These are phyloP conservation scores for Hycleus phaleratus DNA, from an alignment of 1,140 invertebrate species.

Conservation along the genomic window DNA sequence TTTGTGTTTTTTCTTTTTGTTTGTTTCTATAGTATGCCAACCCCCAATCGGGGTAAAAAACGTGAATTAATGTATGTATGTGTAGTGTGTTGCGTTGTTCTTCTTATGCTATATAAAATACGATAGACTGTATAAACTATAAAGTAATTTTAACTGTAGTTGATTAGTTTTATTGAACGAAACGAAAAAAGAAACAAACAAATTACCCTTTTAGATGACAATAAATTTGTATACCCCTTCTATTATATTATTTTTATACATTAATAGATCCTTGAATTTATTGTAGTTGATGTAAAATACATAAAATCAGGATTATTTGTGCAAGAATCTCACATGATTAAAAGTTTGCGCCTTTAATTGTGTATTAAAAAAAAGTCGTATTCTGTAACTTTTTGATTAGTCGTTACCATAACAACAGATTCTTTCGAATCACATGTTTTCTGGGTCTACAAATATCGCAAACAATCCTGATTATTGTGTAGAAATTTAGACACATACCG, in stretches of 20 bases:
- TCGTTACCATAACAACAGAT: too few species aligned
- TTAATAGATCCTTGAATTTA: not conserved
- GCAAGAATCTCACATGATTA: not conserved
- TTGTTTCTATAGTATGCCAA: conserved; percentile 38
- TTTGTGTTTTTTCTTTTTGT: not conserved
- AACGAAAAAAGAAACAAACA: not conserved
- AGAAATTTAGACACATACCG: too few species aligned
- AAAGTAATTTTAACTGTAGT: not conserved
- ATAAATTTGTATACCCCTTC: conserved; percentile 20
- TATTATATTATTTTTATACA: not conserved
- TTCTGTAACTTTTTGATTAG: not conserved
- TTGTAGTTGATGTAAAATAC: not conserved
- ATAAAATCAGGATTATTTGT: not conserved
- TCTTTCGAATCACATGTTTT: too few species aligned
- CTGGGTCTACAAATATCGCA: too few species aligned
- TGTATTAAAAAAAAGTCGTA: not conserved
- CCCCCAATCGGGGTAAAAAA: conserved; percentile 41
- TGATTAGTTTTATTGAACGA: not conserved
- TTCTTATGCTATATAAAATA: conserved; percentile 41
- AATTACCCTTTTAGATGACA: conserved; percentile 17
- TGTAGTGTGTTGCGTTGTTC: conserved; percentile 40
- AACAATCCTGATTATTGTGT: too few species aligned
- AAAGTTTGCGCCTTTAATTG: not conserved
- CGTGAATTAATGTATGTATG: conserved; percentile 43
- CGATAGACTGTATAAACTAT: conserved; percentile 20